A percentile compares a stretch with the other conserved stretches of the same genome.
phyloP scores from a whole-genome alignment of 2,888 invertebrate genomes.

The Diaperis boleti region DNA sequence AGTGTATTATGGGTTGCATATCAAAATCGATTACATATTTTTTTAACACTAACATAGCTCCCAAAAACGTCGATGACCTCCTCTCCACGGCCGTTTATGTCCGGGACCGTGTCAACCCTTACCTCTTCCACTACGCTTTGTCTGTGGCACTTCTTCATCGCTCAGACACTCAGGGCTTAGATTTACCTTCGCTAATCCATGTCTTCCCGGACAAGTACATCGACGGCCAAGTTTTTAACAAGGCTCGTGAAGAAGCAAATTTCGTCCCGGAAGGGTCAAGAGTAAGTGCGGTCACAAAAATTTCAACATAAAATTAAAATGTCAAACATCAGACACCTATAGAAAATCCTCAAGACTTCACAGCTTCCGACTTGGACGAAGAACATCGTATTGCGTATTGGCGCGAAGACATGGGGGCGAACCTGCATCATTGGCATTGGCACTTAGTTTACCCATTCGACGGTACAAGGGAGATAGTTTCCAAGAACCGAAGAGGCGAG shows the following conservation, averaged over 20 bases:
- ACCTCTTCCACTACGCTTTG: constrained; percentile 83
- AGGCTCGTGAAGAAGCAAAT: constrained; percentile 77
- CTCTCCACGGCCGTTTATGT: constrained; percentile 77
- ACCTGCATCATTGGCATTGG: constrained; percentile 92
- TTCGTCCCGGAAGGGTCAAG: constrained; percentile 73
- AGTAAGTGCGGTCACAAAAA: constrained; percentile 67
- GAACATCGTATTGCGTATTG: constrained; percentile 87
- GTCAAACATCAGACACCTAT: constrained; percentile 73
- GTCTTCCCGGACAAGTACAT: constrained; percentile 87
- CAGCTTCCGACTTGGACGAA: constrained; percentile 78
- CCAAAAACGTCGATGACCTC: constrained; percentile 79
- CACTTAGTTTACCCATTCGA: constrained; percentile 86
- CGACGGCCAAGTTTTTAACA: constrained; percentile 78
- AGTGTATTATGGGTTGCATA: too few relatives aligned
- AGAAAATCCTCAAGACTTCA: constrained; percentile 79
- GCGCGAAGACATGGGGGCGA: constrained; percentile 85
- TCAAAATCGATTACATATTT: too few relatives aligned
- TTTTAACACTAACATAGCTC: too few relatives aligned
- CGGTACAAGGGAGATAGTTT: constrained; percentile 71
- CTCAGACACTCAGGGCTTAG: constrained; percentile 76
- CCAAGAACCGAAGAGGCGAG: constrained; percentile 81
- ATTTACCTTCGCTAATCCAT: constrained; percentile 80
- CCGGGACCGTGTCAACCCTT: constrained; percentile 82
- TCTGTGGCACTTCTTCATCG: constrained; percentile 83
- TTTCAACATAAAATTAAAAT: too few relatives aligned